Evolutionary conservation across 1,140 invertebrate genomes (phyloP).

Genomic region (Idris sp.): DNA sequence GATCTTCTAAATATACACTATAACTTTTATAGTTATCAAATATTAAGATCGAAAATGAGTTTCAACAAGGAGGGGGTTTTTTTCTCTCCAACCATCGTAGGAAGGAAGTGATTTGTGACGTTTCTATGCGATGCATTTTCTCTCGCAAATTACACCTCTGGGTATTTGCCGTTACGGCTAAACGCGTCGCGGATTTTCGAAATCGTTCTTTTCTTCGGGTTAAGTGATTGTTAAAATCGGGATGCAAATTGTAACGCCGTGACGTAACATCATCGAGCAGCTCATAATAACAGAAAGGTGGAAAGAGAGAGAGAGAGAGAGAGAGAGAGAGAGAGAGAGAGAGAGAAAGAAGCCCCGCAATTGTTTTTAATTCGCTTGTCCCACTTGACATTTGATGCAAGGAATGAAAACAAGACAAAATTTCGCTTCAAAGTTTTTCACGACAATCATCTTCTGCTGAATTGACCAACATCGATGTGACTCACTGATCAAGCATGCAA

Average conservation of each 20-base stretch:
- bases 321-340: conserved; percentile 6
- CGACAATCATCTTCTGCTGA: conserved; percentile 33
- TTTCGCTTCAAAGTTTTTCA: conserved; percentile 56
- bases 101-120: conserved; percentile 55
- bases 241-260: conserved; percentile 47
- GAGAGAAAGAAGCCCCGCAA: conserved; percentile 32
- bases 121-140: conserved; percentile 40
- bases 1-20: too few species aligned
- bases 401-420: conserved; percentile 57
- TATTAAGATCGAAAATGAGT: too few species aligned
- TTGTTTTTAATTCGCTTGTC: conserved; percentile 43
- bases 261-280: conserved; percentile 35
- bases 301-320: neutral
- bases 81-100: conserved; percentile 10
- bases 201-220: conserved; percentile 24
- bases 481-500: conserved; percentile 26
- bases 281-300: conserved; percentile 22
- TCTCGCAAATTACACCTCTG: conserved; percentile 45
- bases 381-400: conserved; percentile 59
- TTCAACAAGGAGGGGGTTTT: conserved; percentile 1
- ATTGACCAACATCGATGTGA: conserved; percentile 45
- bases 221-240: conserved; percentile 43
- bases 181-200: conserved; percentile 23
- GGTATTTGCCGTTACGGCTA: conserved; percentile 7
- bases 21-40: too few species aligned